Base-by-base conservation (phyloP, 2,888 invertebrate genomes). In the Lacanobia wlatinum region DNA sequence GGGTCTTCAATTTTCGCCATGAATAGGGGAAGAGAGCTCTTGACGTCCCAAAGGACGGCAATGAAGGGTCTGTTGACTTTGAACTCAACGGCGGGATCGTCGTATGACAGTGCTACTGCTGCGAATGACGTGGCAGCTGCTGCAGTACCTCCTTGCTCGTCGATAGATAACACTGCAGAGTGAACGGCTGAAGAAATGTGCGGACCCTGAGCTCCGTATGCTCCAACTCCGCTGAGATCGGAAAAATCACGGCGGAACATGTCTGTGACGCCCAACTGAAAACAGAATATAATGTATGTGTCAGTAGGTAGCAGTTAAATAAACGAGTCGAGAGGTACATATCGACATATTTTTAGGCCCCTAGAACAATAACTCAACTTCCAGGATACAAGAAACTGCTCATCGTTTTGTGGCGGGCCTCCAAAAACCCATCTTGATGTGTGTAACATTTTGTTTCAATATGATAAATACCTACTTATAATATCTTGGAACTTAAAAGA, bases 1-100 rank as follows among this genome's bases (percentile, higher is more conserved):
- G 97, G 96, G 80, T 96, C 92, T 76, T 94, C 94, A 56, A 97
- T 92, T 84, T 93, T 95, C 0, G 96, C 95, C 85, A 96, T 93
- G 79, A 97, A 96, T 55, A 97, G 74, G 0, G 97, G 97, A 7
- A 96, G 84, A 2, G 91, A 88, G n/a, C 92, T 90, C 18, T 89
- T 88, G 7, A 90, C 92, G 71, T 97, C 96, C 92, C 96, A 94
- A 21, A 97, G 87, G 2, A 96, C 87, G 2, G 94, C 92, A 68
- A 97, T 78, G 82, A 97, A 97, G 2, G 97, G 97, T 84, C 94
- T 92, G 79, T 96, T 91, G 0, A 93, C 95, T 56, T 80, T 92
- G 76, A 96, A 94, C 3, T 87, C 70, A 0, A 92, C 73, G 9
- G 92, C 82, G 2, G 94, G 91, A 1, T 92, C 90, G n/a, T 94